phyloP scores from a whole-genome alignment of 1,140 invertebrate genomes.

The Listronotus bonariensis region DNA sequence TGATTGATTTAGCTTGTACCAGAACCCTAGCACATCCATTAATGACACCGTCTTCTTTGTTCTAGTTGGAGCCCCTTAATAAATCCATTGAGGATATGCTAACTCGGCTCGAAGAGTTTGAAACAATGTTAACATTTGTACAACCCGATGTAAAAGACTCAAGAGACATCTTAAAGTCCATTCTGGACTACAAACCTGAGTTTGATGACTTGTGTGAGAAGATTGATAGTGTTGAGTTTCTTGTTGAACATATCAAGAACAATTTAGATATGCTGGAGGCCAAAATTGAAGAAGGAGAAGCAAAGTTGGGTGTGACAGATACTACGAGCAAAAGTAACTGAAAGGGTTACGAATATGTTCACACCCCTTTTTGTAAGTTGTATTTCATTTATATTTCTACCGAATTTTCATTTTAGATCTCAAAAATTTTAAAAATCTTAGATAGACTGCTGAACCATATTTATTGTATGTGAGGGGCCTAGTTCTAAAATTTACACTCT shows the following conservation, averaged over 20 bases:
- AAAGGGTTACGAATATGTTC: slow-evolving; percentile 48
- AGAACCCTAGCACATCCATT: slow-evolving; percentile 7
- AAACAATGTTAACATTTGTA: slow-evolving; percentile 50
- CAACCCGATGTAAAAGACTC: slow-evolving; percentile 50
- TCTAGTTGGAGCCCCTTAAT: slow-evolving; percentile 51
- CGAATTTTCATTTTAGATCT: too few relatives aligned
- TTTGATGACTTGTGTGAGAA: slow-evolving; percentile 46
- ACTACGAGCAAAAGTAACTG: slow-evolving; percentile 41
- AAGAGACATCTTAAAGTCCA: slow-evolving; percentile 46
- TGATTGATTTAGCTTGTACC: neutral
- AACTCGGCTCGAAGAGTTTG: slow-evolving; percentile 54
- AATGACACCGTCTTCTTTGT: slow-evolving; percentile 22
- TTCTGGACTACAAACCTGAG: slow-evolving; percentile 43
- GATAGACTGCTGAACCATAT: too few relatives aligned
- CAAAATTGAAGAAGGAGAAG: slow-evolving; percentile 50
- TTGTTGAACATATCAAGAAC: slow-evolving; percentile 48
- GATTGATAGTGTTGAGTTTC: slow-evolving; percentile 51
- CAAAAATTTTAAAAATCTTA: too few relatives aligned
- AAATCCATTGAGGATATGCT: slow-evolving; percentile 53
- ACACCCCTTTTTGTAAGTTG: slow-evolving; percentile 53
- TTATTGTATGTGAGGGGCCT: too few relatives aligned
- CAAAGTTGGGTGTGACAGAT: slow-evolving; percentile 46
- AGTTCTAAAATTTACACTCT: too few relatives aligned
- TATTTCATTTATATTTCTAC: too few relatives aligned
- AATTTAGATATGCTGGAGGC: slow-evolving; percentile 50